Evolutionary conservation across 2,888 invertebrate species (phyloP).

Genomic region (Dolomedes plantarius): DNA sequence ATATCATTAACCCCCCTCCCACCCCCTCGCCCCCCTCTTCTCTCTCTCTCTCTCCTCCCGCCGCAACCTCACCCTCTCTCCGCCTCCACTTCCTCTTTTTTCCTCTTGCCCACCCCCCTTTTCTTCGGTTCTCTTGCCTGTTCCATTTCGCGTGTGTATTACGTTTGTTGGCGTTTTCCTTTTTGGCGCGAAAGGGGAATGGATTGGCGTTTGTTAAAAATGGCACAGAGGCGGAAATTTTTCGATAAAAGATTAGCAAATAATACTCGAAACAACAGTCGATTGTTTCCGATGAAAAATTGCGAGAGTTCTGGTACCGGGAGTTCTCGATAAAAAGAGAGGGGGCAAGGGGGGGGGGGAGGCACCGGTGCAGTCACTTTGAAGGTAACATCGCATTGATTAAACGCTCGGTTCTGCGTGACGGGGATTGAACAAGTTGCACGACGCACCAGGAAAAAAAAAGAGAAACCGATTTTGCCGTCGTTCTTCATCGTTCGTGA

Average conservation of each 20-base stretch:
- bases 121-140: no score
- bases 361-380: background rate
- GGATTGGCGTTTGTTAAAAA: slow-evolving; percentile 11
- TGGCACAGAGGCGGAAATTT: background rate
- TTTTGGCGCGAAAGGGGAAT: background rate
- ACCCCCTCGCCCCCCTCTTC: no score
- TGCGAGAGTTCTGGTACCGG: background rate
- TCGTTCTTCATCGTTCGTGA: background rate
- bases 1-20: slow-evolving; percentile 25
- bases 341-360: background rate
- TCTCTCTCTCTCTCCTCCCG: background rate
- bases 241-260: slow-evolving; percentile 15
- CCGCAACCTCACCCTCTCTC: background rate
- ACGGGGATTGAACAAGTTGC: background rate
- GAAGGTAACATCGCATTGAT: slow-evolving; percentile 12
- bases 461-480: background rate
- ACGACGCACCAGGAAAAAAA: background rate
- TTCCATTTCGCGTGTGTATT: background rate
- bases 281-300: slow-evolving; percentile 5
- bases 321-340: no score
- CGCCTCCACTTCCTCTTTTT: background rate
- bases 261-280: slow-evolving; percentile 15
- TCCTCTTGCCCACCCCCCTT: background rate
- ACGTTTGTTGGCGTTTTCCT: background rate
- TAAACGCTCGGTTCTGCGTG: background rate